A percentile compares a stretch with the other conserved stretches of the same genome.
phyloP scores from a whole-genome alignment of 2,888 invertebrate species.

The Serripes groenlandicus region DNA sequence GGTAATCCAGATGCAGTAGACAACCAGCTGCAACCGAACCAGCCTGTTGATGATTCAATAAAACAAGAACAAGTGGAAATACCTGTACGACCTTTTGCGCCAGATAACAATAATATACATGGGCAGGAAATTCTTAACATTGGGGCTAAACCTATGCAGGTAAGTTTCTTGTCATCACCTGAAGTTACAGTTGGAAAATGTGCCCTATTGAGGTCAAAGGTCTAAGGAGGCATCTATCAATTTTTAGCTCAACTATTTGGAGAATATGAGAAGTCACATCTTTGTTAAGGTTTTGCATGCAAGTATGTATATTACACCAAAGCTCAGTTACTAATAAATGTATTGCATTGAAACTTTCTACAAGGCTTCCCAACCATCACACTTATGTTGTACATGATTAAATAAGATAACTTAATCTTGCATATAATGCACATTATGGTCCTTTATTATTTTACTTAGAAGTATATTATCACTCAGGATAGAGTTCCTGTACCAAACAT shows the following conservation, averaged over 20 bases:
- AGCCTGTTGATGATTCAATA: conserved; percentile 39
- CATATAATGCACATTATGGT: too few relatives aligned
- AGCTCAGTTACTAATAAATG: too few relatives aligned
- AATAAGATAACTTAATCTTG: too few relatives aligned
- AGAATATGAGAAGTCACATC: neutral
- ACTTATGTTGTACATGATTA: too few relatives aligned
- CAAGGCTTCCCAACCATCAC: too few relatives aligned
- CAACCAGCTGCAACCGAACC: conserved; percentile 57
- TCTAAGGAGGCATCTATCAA: neutral
- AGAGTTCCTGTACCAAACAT: too few relatives aligned
- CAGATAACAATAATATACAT: conserved; percentile 14
- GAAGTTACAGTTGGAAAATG: too few relatives aligned
- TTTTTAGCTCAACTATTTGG: neutral
- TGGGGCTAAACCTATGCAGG: conserved; percentile 1
- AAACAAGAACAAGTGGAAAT: conserved; percentile 54
- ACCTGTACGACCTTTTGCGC: conserved; percentile 28
- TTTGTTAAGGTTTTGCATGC: neutral
- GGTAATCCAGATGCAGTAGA: conserved; percentile 22
- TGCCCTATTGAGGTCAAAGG: neutral
- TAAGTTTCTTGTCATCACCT: too few relatives aligned
- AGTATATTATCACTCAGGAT: too few relatives aligned
- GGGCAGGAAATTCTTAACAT: neutral
- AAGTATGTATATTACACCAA: neutral
- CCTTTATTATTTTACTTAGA: too few relatives aligned
- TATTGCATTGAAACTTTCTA: too few relatives aligned